Percentiles rank a stretch among this genome's conserved stretches.
These are phyloP conservation scores for Zaprionus nigranus DNA, from an alignment of 1,140 invertebrate species.

Conservation along the genomic window DNA sequence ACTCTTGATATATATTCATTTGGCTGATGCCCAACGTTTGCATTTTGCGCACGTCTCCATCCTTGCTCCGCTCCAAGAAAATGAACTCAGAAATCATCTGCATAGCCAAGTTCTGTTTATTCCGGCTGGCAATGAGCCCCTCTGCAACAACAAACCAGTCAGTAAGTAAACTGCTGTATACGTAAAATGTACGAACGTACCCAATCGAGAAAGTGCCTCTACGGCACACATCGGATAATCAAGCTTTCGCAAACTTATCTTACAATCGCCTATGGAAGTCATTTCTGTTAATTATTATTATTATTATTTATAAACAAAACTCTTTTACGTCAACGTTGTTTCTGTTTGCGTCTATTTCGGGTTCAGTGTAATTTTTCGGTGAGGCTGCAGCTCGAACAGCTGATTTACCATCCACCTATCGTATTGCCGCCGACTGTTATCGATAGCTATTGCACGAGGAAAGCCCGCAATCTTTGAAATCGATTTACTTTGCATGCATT, in stretches of 20 bases:
- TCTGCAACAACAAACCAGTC: slow-evolving; percentile 50
- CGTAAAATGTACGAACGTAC: slow-evolving; percentile 72
- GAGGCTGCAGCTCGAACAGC: slow-evolving; percentile 6
- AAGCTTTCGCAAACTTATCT: slow-evolving; percentile 85
- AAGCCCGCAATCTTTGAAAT: background rate
- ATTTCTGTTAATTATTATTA: slow-evolving; percentile 31
- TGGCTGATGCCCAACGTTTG: slow-evolving; percentile 84
- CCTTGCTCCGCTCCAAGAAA: slow-evolving; percentile 88
- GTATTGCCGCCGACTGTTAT: background rate
- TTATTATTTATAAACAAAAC: background rate
- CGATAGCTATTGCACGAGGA: slow-evolving; percentile 2
- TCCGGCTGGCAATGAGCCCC: slow-evolving; percentile 64
- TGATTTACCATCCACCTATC: background rate
- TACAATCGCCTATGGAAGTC: slow-evolving; percentile 57
- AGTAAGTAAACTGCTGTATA: background rate
- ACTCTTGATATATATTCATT: slow-evolving; percentile 89
- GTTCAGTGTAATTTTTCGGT: slow-evolving; percentile 16
- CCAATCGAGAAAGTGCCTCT: slow-evolving; percentile 88
- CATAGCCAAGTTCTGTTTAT: slow-evolving; percentile 86
- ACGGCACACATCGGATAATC: slow-evolving; percentile 88
- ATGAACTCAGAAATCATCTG: slow-evolving; percentile 93
- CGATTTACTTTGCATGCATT: background rate
- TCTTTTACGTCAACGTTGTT: background rate
- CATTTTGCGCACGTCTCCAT: slow-evolving; percentile 63
- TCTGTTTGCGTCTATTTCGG: slow-evolving; percentile 6